A percentile compares a stretch with the other conserved stretches of the same genome.
Evolutionary conservation across 2,113 vertebrate species (phyloP).

Genomic region (Progne subis): DNA sequence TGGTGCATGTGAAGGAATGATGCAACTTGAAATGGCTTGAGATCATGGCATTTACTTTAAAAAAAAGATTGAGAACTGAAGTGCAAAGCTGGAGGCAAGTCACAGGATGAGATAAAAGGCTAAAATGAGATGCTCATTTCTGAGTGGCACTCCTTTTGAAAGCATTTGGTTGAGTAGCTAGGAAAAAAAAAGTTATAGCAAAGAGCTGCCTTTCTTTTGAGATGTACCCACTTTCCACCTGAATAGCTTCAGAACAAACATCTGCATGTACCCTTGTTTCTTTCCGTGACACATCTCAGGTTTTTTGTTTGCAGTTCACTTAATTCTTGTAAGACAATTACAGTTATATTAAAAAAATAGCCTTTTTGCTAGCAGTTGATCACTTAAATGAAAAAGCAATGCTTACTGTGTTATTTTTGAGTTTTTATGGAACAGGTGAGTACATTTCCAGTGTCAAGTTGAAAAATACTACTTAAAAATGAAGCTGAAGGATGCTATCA

Average conservation of each 20-base stretch:
- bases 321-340: not conserved
- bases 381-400: not conserved
- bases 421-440: not conserved
- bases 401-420: not conserved
- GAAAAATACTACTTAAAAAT: not conserved
- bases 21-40: not conserved
- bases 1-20: not conserved
- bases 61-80: not conserved
- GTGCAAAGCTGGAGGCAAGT: not conserved
- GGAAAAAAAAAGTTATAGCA: not conserved
- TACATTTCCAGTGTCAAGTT: not conserved
- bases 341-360: not conserved
- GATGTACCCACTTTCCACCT: constrained; percentile 44
- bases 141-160: not conserved
- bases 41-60: not conserved
- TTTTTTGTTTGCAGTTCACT: not conserved
- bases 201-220: constrained; percentile 4
- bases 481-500: not conserved
- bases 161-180: not conserved
- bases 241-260: constrained; percentile 53
- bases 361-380: not conserved
- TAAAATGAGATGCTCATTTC: not conserved
- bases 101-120: not conserved
- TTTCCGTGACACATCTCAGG: not conserved
- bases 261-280: not conserved